These are phyloP conservation scores for Ellobius talpinus DNA, from an alignment of 2,113 vertebrate species.

Conservation along the genomic window DNA sequence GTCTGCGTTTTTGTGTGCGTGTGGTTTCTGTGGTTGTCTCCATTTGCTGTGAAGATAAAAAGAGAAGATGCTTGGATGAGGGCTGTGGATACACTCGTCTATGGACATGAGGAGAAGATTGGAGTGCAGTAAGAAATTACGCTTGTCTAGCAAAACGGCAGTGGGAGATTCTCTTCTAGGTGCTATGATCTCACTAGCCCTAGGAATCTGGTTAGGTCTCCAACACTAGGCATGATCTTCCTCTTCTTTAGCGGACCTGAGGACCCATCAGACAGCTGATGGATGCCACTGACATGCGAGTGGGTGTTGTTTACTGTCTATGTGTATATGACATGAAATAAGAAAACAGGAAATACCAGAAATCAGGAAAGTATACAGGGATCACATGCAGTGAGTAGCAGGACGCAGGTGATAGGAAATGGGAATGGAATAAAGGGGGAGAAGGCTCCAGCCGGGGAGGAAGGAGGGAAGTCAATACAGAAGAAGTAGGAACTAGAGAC, in stretches of 20 bases:
- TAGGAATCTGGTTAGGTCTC: not conserved
- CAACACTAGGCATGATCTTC: not conserved
- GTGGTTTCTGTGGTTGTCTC: not conserved
- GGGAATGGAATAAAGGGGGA: not conserved
- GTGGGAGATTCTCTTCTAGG: not conserved
- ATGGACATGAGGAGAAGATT: not conserved
- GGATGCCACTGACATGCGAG: not conserved
- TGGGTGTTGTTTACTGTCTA: not conserved
- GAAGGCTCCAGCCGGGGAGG: fast-evolving
- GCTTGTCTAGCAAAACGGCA: not conserved
- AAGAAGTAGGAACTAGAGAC: not conserved
- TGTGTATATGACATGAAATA: not conserved
- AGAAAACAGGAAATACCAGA: not conserved
- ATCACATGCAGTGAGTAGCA: not conserved
- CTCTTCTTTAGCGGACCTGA: not conserved
- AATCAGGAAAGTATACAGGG: not conserved
- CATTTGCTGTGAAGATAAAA: not conserved
- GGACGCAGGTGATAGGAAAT: not conserved
- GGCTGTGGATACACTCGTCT: not conserved
- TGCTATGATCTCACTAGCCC: not conserved
- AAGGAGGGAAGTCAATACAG: not conserved
- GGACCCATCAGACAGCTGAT: not conserved
- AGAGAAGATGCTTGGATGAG: not conserved
- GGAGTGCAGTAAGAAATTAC: not conserved
- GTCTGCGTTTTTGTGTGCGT: not conserved